Conservation (phyloP, 2,888 invertebrate genomes). For the Hirtodrosophila trivittata region DNA sequence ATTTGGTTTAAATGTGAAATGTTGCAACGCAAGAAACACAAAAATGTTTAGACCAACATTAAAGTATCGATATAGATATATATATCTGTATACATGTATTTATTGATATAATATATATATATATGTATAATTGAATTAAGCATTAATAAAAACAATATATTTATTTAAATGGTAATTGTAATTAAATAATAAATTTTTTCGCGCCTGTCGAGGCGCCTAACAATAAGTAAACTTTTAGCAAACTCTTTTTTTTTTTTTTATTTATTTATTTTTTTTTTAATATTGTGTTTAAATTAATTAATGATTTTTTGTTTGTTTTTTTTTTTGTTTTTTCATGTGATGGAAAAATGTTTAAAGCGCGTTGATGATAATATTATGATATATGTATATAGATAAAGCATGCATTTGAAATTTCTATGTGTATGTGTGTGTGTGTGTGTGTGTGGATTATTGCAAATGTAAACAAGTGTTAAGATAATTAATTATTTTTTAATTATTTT, state of each 20-base stretch:
- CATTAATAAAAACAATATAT: slow-evolving; percentile 74
- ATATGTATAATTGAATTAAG: slow-evolving; percentile 60
- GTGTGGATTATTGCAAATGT: slow-evolving; percentile 66
- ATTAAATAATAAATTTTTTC: slow-evolving; percentile 35
- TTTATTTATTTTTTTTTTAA: slow-evolving; percentile 8
- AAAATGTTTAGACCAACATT: slow-evolving; percentile 69
- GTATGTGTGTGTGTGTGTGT: slow-evolving; percentile 6
- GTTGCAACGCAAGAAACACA: slow-evolving; percentile 74
- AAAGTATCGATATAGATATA: slow-evolving; percentile 47
- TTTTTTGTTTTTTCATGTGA: slow-evolving; percentile 49
- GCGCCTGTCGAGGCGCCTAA: slow-evolving; percentile 57
- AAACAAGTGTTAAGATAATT: slow-evolving; percentile 65
- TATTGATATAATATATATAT: slow-evolving; percentile 25
- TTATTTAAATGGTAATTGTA: slow-evolving; percentile 64
- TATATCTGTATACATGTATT: slow-evolving; percentile 33
- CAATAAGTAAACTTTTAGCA: slow-evolving; percentile 64
- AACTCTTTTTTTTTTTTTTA: slow-evolving; percentile 46
- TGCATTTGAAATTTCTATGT: slow-evolving; percentile 31
- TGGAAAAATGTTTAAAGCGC: slow-evolving; percentile 71
- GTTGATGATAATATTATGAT: slow-evolving; percentile 49
- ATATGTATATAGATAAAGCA: slow-evolving; percentile 25
- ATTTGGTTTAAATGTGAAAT: slow-evolving; percentile 69
- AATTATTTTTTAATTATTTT: slow-evolving; percentile 36
- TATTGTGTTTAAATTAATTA: slow-evolving; percentile 48
- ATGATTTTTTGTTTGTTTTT: slow-evolving; percentile 49